Base-by-base conservation (phyloP, 2,113 vertebrate species). In the Solenodon paradoxus region DNA sequence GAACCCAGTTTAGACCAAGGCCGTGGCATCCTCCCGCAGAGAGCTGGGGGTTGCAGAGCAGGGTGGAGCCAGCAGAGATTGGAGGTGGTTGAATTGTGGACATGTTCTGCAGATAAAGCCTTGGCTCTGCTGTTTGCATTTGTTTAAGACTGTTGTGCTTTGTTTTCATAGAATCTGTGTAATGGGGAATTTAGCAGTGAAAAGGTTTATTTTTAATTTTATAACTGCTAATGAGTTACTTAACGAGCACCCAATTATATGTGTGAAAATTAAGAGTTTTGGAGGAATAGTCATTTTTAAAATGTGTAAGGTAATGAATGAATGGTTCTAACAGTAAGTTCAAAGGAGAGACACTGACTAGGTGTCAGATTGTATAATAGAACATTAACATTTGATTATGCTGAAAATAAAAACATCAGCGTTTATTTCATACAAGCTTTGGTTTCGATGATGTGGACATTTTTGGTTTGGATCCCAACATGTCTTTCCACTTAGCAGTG, bases 251-350 rank as follows among this genome's bases (percentile, higher is more conserved):
- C 42, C n/a, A 72, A 2, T 15, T 74, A 11, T 45, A 64, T 17
- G 35, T 64, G 17, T 55, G 79, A 38, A 92, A 78, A 51, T 79
- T 9, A n/a, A 11, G 40, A 63, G 28, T 84, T 85, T 72, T 38
- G 49, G 71, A 88, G 24, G 22, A 35, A 4, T 85, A 40, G 32
- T 15, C 35, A 61, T 75, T 55, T 92, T 93, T 90, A 40, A 83
- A 81, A 78, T 26, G 5, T 83, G 40, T 77, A 83, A 7, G 30
- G 11, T 87, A 59, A 87, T 40, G 80, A 59, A 87, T 40, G 80
- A 72, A 59, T 88, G 47, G 5, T 38, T 88, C 26, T 47, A 38
- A 61, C 9, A 35, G 24, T 93, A 66, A 71, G 86, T 92, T 92
- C 28, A 30, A 22, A 55, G 35, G 35, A 63, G 30, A 59, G 30